phyloP scores from a whole-genome alignment of 1,140 invertebrate genomes.

The Halesus radiatus region DNA sequence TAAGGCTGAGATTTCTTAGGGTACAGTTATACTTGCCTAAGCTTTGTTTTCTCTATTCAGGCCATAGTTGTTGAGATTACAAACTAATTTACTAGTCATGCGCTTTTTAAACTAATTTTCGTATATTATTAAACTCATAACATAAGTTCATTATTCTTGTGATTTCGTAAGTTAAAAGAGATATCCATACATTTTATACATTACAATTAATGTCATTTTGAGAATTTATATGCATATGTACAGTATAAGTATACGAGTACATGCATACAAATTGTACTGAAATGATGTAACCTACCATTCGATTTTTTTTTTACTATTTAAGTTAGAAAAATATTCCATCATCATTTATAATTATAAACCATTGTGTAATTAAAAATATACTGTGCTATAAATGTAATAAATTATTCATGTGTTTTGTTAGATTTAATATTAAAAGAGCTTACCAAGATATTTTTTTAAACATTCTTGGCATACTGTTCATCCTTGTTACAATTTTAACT shows the following conservation, averaged over 20 bases:
- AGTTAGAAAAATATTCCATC: conserved; percentile 18
- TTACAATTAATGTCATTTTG: background rate
- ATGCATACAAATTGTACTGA: conserved; percentile 9
- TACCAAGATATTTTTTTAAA: conserved; percentile 13
- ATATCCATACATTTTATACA: no score
- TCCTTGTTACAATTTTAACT: conserved; percentile 11
- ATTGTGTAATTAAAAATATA: conserved; percentile 1
- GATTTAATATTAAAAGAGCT: conserved; percentile 22
- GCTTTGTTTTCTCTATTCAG: conserved; percentile 14
- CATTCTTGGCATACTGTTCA: conserved; percentile 20
- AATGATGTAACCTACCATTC: conserved; percentile 5
- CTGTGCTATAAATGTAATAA: conserved; percentile 8
- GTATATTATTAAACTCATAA: conserved; percentile 6
- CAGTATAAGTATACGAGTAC: background rate
- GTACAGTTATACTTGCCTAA: conserved; percentile 4
- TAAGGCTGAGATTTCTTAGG: conserved; percentile 36
- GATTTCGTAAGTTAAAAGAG: conserved; percentile 11
- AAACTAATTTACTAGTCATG: background rate
- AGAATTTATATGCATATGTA: conserved; percentile 8
- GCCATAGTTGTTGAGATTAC: conserved; percentile 36
- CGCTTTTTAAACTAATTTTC: conserved; percentile 10
- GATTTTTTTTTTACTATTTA: background rate
- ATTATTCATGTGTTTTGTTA: conserved; percentile 22
- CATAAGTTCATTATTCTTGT: background rate
- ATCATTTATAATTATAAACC: conserved; percentile 14